Evolutionary conservation across 2,888 invertebrate genomes (phyloP), one percentile per base, ranked within the genome.

Genomic region (Lasioglossum marginatum): DNA sequence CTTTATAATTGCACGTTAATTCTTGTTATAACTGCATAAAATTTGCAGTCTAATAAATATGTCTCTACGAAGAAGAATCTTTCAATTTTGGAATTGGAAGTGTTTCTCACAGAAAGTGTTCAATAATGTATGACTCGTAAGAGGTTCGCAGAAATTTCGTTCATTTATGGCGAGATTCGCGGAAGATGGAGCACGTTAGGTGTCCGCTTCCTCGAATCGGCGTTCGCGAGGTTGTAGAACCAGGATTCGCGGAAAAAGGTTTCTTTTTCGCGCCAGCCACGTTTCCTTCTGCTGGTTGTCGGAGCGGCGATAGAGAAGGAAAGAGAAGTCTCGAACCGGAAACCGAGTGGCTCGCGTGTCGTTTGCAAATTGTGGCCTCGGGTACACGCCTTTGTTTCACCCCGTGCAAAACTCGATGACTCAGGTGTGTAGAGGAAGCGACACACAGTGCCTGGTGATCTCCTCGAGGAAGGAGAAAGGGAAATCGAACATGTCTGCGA

Each of bases 301-400:
- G 19, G 19, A 23, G 6, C 16, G 31, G 10, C 12, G 63, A 63
- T 37, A 37, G 71, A 43, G 48, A 63, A 57, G 76, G 34, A 71
- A 57, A 48, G 48, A 43, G 76, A 63, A 71, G n/a, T 27, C 76
- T 60, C 14, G 79, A 77, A 78, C 73, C 90, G 90, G 90, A 90
- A 90, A 86, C 82, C 79, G 80, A 31, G 80, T 37, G 45, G 81
- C 40, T 91, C 89, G 90, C 87, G 89, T 90, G 89, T 88, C 91
- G 89, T 89, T 87, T 90, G 90, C 90, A 88, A 90, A 90, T 90
- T 87, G 71, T 82, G 23, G 48, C 45, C 60, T 27, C 60, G 43
- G 66, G 76, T 66, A 83, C 88, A 81, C 88, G 83, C 81, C 89
- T 90, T 90, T 90, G 89, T 88, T 76, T 88, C 82, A 80, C 77